phyloP scores from a whole-genome alignment of 2,888 invertebrate genomes.

The Temnothorax unifasciatus region DNA sequence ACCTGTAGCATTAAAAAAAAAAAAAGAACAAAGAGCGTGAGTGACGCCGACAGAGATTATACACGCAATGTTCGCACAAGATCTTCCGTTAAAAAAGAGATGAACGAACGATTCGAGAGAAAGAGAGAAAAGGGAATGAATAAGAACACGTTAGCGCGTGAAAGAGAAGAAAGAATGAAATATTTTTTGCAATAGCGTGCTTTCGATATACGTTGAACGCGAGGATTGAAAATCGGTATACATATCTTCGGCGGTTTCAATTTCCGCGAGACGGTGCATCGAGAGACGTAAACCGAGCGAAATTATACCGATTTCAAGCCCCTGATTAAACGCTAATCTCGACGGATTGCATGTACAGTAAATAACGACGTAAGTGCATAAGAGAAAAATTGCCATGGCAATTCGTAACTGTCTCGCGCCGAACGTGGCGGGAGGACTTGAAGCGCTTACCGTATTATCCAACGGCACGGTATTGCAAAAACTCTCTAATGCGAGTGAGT shows the following conservation, averaged over 20 bases:
- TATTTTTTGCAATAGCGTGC: conserved; percentile 39
- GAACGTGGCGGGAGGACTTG: neutral
- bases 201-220: conserved; percentile 23
- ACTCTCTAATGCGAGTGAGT: conserved; percentile 2
- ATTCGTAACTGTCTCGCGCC: neutral
- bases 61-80: conserved; percentile 76
- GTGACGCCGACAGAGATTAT: conserved; percentile 64
- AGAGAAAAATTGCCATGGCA: conserved; percentile 39
- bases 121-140: conserved; percentile 24
- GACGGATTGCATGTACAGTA: neutral
- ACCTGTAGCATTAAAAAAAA: conserved; percentile 67
- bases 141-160: conserved; percentile 35
- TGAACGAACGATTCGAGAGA: conserved; percentile 35
- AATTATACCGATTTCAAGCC: conserved; percentile 3
- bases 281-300: neutral
- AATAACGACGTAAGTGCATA: conserved; percentile 16
- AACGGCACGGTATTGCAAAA: conserved; percentile 32
- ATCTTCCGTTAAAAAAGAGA: conserved; percentile 79
- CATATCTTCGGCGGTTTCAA: neutral
- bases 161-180: conserved; percentile 20
- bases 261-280: neutral
- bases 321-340: conserved; percentile 31
- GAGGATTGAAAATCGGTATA: conserved; percentile 11
- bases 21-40: conserved; percentile 57
- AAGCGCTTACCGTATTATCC: conserved; percentile 5